Evolutionary conservation across 2,113 vertebrate genomes (phyloP).

Genomic region (Coptodon bakossiorum): DNA sequence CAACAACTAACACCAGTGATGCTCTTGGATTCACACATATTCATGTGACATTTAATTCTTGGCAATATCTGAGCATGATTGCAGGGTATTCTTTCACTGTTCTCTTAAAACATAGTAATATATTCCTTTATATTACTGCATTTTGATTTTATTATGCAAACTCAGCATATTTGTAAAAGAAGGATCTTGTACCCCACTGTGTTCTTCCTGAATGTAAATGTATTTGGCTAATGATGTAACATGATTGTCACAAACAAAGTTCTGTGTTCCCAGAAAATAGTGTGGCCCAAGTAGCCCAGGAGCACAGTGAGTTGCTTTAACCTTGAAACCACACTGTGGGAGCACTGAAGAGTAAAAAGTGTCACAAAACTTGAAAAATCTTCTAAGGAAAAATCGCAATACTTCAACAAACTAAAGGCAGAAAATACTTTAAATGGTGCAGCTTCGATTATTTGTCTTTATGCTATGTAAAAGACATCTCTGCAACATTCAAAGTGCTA

Average conservation of each 20-base stretch:
- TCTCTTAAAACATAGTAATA: not conserved
- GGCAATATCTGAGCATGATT: not conserved
- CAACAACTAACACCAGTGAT: not conserved
- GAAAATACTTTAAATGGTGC: not conserved
- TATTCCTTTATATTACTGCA: not conserved
- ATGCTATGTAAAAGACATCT: not conserved
- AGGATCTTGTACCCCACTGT: not conserved
- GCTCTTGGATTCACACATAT: not conserved
- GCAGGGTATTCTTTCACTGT: not conserved
- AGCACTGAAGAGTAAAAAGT: not conserved
- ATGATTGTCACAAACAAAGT: not conserved
- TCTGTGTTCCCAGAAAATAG: not conserved
- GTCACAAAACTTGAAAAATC: not conserved
- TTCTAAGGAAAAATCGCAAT: not conserved
- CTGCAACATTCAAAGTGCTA: not conserved
- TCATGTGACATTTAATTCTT: not conserved
- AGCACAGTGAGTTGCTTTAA: not conserved
- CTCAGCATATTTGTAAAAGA: not conserved
- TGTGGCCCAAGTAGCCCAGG: not conserved
- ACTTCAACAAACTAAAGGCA: not conserved
- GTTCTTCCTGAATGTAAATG: not conserved
- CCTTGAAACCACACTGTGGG: not conserved
- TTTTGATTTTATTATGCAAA: not conserved
- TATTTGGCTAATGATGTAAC: not conserved
- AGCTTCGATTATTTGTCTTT: not conserved